Percentiles rank a stretch among this genome's conserved stretches.
Evolutionary conservation across 2,797 vertebrate genomes (phyloP).

Genomic region (Rhyacichthys aspro): DNA sequence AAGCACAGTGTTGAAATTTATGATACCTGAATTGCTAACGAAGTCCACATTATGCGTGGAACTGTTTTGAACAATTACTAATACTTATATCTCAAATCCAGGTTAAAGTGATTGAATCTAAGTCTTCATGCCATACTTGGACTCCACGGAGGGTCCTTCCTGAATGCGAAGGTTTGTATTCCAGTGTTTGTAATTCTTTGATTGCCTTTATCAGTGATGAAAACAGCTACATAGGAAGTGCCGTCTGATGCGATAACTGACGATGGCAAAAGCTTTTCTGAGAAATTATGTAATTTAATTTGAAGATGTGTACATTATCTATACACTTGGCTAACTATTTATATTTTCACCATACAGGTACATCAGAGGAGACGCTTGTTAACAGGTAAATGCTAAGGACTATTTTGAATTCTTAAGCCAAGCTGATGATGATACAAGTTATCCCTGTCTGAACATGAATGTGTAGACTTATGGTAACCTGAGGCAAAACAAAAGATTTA

Average conservation of each 20-base stretch:
- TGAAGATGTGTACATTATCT: fast-evolving
- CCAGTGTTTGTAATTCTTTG: fast-evolving
- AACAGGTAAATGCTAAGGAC: slow-evolving; percentile 28
- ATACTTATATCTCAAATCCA: slow-evolving; percentile 22
- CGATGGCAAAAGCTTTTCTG: slow-evolving; percentile 70
- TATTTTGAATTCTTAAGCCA: neutral
- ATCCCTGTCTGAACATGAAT: slow-evolving; percentile 81
- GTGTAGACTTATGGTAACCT: slow-evolving; percentile 80
- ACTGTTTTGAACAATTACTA: neutral
- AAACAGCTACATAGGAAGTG: slow-evolving; percentile 79
- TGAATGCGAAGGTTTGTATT: slow-evolving; percentile 42
- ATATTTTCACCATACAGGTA: neutral
- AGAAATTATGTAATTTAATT: slow-evolving; percentile 19
- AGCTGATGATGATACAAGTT: slow-evolving; percentile 79
- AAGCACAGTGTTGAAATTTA: slow-evolving; percentile 48
- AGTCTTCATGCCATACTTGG: neutral
- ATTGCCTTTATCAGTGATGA: slow-evolving; percentile 59
- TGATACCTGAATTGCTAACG: slow-evolving; percentile 57
- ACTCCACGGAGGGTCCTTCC: too few species aligned
- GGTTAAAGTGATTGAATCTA: neutral
- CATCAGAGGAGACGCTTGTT: neutral
- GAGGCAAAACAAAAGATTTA: slow-evolving; percentile 63
- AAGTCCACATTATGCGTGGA: neutral
- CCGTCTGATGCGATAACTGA: slow-evolving; percentile 84
- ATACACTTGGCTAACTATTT: neutral